Percentiles rank a stretch among this genome's conserved stretches.
These are phyloP conservation scores for Drosophila tani DNA, from an alignment of 1,140 invertebrate species.

Conservation along the genomic window DNA sequence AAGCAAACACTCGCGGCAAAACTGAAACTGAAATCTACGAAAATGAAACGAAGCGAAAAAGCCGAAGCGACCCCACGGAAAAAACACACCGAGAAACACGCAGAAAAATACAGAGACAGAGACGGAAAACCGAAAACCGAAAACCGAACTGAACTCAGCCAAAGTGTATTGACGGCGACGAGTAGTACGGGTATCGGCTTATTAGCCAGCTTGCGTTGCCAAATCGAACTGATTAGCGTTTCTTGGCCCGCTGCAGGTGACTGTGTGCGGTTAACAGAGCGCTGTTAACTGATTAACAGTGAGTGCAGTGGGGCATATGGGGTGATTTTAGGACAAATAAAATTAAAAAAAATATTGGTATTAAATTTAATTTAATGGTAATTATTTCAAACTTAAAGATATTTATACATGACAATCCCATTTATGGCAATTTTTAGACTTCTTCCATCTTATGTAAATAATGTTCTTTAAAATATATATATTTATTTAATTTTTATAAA, in stretches of 20 bases:
- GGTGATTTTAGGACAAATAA: not conserved
- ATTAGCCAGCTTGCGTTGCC: constrained; percentile 52
- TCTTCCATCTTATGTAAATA: too few relatives aligned
- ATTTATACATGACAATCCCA: too few relatives aligned
- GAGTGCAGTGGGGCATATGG: constrained; percentile 25
- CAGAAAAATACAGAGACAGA: too few relatives aligned
- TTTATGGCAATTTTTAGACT: too few relatives aligned
- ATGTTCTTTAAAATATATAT: too few relatives aligned
- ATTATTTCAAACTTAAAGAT: too few relatives aligned
- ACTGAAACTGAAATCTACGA: constrained; percentile 54
- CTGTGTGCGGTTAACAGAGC: constrained; percentile 34
- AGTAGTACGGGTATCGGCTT: constrained; percentile 39
- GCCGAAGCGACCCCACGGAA: constrained; percentile 34
- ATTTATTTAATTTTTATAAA: too few relatives aligned
- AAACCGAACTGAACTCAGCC: constrained; percentile 33
- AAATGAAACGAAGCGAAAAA: constrained; percentile 47
- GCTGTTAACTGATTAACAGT: constrained; percentile 27
- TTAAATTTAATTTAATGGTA: too few relatives aligned
- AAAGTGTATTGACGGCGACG: constrained; percentile 36
- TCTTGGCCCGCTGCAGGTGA: constrained; percentile 49
- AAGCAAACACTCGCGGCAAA: constrained; percentile 36
- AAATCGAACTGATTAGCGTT: constrained; percentile 49
- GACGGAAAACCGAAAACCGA: constrained; percentile 15
- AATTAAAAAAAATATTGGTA: rapidly evolving
- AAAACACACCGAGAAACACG: not conserved